A percentile compares a stretch with the other conserved stretches of the same genome.
phyloP scores from a whole-genome alignment of 2,888 invertebrate genomes.

The Pediacus dermestoides region DNA sequence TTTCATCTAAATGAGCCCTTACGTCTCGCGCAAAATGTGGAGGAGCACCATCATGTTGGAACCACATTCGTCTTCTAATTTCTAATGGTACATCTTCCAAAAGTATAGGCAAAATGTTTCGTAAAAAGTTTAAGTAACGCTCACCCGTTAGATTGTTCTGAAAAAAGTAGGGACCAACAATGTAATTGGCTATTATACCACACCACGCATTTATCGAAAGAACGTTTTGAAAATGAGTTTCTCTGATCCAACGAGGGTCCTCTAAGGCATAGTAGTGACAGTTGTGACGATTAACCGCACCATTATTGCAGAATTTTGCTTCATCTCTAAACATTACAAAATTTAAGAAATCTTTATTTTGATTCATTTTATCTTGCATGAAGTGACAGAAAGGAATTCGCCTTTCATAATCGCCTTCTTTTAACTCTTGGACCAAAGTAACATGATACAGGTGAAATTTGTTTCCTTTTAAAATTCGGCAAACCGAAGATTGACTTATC shows the following conservation, averaged over 20 bases:
- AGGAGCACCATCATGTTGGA: background rate
- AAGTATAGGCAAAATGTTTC: background rate
- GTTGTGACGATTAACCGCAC: background rate
- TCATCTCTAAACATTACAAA: background rate
- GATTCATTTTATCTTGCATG: background rate
- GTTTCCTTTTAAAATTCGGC: background rate
- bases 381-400: background rate
- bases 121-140: background rate
- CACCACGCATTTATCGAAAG: background rate
- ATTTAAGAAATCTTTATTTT: background rate
- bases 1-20: no score
- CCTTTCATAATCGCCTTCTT: background rate
- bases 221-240: background rate
- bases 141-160: background rate
- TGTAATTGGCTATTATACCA: background rate
- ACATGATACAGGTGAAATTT: conserved; percentile 2
- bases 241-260: background rate
- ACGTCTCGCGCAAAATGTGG: no score
- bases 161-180: background rate
- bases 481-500: background rate
- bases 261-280: background rate
- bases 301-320: background rate
- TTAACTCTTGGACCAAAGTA: no score
- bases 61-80: background rate
- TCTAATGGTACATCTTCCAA: conserved; percentile 1